Base-by-base conservation (phyloP, 2,888 invertebrate genomes). In the Trichopria drosophilae region DNA sequence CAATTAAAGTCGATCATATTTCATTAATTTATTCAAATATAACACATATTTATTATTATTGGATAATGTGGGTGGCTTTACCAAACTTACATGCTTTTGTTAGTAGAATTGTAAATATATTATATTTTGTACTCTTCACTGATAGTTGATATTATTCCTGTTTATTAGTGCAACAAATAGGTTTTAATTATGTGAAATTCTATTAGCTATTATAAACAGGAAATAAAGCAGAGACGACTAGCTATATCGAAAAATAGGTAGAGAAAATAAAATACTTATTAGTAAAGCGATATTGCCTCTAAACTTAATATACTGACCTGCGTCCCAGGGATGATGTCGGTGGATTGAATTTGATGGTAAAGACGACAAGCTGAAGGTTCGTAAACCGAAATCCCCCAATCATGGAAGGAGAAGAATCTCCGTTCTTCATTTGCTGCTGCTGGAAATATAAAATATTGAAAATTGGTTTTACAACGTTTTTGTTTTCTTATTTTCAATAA, bases 401-500 rank as follows among this genome's bases (percentile, higher is more conserved):
- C 84, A 74, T 88, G 86, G 74, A 88, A 88, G 9, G 86, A 85
- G 67, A 87, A 84, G 74, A 88, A 87, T 60, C 84, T 73, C n/a
- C 82, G 76, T 64, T 84, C 83, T 65, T 83, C 82, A 68, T 79
- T 81, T 24, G 80, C 77, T 1, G 82, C 78, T 51, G 81, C 82
- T 82, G 69, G 58, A 59, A 55, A 39, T 40, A 40, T 23, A 28
- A 53, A 24, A 32, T 37, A 52, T 13, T 18, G 18, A 24, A 44
- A 39, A 40, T 26, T 35, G 34, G n/a, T 40, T 37, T 28, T 19
- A 35, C 13, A 20, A 28, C 22, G 23, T 29, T 34, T 5, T 34
- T 15, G 12, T 37, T 19, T 15, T 15, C 37, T 6, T 22, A n/a
- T n/a, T n/a, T n/a, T n/a, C n/a, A n/a, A n/a, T n/a, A n/a, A n/a